Percentiles rank a stretch among this genome's conserved stretches.
These are phyloP conservation scores for Agriopis marginaria DNA, from an alignment of 2,888 invertebrate species.

Conservation along the genomic window DNA sequence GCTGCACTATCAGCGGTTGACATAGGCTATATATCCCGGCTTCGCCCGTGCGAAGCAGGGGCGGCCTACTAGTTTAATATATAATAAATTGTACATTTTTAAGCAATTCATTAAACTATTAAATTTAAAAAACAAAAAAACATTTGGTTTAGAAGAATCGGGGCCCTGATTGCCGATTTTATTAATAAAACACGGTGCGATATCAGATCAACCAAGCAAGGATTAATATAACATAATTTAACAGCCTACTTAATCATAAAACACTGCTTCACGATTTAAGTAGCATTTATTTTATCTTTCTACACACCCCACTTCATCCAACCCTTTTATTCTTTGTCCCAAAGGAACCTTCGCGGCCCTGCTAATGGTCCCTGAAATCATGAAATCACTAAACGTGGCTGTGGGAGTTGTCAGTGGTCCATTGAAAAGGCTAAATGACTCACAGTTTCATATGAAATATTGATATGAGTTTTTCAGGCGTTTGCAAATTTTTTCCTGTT, in stretches of 20 bases:
- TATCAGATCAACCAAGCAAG: background rate
- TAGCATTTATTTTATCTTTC: slow-evolving; percentile 22
- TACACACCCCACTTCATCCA: slow-evolving; percentile 26
- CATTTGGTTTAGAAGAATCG: too few species aligned
- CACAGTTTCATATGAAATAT: background rate
- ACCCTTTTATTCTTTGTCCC: slow-evolving; percentile 31
- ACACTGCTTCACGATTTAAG: slow-evolving; percentile 4
- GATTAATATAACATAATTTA: slow-evolving; percentile 5
- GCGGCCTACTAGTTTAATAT: too few species aligned
- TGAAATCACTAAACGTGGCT: slow-evolving; percentile 20
- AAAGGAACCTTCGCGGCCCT: slow-evolving; percentile 14
- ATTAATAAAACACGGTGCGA: background rate
- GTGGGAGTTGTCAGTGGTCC: background rate
- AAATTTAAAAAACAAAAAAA: too few species aligned
- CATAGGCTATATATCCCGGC: too few species aligned
- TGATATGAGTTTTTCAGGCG: too few species aligned
- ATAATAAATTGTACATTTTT: too few species aligned
- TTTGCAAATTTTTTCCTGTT: background rate
- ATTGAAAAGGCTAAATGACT: slow-evolving; percentile 4
- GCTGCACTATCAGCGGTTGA: too few species aligned
- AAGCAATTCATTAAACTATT: too few species aligned
- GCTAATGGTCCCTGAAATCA: slow-evolving; percentile 18
- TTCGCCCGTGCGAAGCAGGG: too few species aligned
- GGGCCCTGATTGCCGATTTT: background rate
- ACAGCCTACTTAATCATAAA: slow-evolving; percentile 10